Evolutionary conservation across 2,888 invertebrate genomes (phyloP), one percentile per base, ranked within the genome.

Genomic region (Fragum whitleyi): DNA sequence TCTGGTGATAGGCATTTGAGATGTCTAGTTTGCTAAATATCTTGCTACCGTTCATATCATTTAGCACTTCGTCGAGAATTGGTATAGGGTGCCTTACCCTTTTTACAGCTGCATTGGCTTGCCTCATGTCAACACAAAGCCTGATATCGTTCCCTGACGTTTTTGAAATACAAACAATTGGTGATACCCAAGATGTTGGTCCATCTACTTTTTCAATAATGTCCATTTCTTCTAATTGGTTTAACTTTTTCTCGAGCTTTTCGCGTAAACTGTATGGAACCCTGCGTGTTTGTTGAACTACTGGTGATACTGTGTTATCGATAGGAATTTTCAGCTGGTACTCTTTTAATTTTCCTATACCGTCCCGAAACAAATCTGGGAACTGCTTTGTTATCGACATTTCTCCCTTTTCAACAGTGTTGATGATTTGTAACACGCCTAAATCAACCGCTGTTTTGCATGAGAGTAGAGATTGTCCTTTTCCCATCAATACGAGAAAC

Each of bases 111-210:
- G 32, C 42, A 69, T 86, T 86, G 3, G 81, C 75, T 42, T 57
- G 51, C 32, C 84, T 36, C 86, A 86, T 87, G 42, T 87, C 86
- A 0, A 88, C 76, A 67, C 85, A 86, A 5, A 86, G 51, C 28
- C 87, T 21, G 23, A 88, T 76, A 36, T 36, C 32, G 9, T 36
- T 9, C 9, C 32, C 32, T n/a, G n/a, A 9, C n/a, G 26, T 6
- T 21, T 81, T 84, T 14, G 81, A 72, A 7, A 79, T 59, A 26
- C 73, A 42, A 7, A 84, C 78, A 42, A 84, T 42, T 21, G 79
- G 77, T 11, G 71, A 74, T 21, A 81, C 70, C 75, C 75, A 81
- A 26, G 26, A n/a, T 55, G 57, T 62, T 23, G 81, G 79, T 21
- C 57, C 74, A 16, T 73, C 28, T 7, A 76, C 74, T 42, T 55